phyloP scores from a whole-genome alignment of 2,113 vertebrate genomes.

The Chloropsis hardwickii region DNA sequence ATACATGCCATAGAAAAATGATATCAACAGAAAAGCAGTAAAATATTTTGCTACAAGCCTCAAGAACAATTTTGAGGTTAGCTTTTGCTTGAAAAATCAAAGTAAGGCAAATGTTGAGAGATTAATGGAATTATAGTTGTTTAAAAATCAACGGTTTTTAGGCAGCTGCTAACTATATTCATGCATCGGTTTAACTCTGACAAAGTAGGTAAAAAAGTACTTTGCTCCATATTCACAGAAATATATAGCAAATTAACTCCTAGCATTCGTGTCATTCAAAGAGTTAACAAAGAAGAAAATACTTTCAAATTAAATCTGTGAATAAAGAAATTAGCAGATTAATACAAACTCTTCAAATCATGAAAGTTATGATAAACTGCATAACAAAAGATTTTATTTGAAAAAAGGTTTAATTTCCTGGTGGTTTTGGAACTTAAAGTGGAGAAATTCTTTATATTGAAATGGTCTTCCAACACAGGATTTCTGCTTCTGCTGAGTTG shows the following conservation, averaged over 20 bases:
- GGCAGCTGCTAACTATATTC: background rate
- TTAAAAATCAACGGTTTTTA: background rate
- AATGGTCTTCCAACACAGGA: background rate
- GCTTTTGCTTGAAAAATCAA: background rate
- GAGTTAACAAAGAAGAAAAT: background rate
- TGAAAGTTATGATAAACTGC: background rate
- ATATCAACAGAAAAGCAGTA: background rate
- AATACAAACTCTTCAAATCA: background rate
- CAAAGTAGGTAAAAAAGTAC: background rate
- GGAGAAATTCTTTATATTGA: background rate
- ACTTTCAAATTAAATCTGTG: background rate
- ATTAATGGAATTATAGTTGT: background rate
- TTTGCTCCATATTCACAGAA: background rate
- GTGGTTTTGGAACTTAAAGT: background rate
- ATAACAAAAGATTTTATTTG: background rate
- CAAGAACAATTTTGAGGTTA: background rate
- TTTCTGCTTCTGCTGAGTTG: background rate
- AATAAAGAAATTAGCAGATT: background rate
- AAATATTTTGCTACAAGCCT: background rate
- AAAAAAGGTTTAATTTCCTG: background rate
- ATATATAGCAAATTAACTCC: background rate
- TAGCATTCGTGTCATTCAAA: background rate
- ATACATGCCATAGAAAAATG: background rate
- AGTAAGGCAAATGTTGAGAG: background rate
- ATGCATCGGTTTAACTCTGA: background rate